Evolutionary conservation across 2,113 vertebrate species (phyloP).

Genomic region (Mungos mungo): DNA sequence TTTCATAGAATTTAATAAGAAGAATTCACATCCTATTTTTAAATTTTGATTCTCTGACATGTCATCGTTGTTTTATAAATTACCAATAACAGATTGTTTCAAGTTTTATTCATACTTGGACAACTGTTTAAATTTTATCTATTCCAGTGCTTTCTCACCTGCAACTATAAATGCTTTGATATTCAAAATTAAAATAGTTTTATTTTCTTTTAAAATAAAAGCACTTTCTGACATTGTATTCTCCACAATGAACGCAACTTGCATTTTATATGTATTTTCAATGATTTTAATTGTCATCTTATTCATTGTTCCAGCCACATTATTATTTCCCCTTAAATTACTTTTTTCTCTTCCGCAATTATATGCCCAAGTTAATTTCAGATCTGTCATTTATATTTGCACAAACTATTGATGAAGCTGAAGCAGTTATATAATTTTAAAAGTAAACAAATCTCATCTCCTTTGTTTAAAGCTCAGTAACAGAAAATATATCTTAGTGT

Average conservation of each 20-base stretch:
- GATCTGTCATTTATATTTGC: not conserved
- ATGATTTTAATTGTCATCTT: not conserved
- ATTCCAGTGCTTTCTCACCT: not conserved
- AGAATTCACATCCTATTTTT: not conserved
- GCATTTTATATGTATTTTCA: not conserved
- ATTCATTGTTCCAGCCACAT: constrained; percentile 13
- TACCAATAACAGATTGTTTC: not conserved
- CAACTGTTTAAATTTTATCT: not conserved
- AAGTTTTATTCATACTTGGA: constrained; percentile 21
- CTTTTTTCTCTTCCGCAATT: not conserved
- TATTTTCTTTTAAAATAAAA: constrained; percentile 33
- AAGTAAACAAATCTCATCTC: not conserved
- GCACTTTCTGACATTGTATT: not conserved
- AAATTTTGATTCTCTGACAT: not conserved
- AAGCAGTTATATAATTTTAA: not conserved
- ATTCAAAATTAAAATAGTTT: constrained; percentile 11
- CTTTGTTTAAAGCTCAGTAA: not conserved
- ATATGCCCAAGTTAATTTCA: constrained; percentile 3
- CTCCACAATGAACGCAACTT: not conserved
- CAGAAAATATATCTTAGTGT: not conserved
- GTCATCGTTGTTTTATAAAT: not conserved
- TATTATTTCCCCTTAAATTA: not conserved
- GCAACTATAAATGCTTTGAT: constrained; percentile 13
- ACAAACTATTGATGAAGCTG: not conserved
- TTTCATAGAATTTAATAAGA: not conserved